Evolutionary conservation across 2,888 invertebrate genomes (phyloP), one percentile per base, ranked within the genome.

Genomic region (Diplazon laetatorius): DNA sequence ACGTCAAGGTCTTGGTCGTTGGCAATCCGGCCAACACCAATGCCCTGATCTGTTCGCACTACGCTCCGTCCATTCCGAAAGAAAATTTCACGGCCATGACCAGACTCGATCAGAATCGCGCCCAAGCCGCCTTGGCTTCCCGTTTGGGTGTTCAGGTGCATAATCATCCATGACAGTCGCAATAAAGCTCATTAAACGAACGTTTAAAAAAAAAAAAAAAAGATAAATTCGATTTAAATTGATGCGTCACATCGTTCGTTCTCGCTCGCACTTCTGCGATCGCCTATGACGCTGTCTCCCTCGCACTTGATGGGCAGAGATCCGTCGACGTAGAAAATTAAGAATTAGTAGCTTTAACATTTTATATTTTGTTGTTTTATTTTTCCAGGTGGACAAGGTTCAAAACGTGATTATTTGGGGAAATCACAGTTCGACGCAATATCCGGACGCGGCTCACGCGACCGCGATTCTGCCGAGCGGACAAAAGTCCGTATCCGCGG

Each of bases 11-110:
- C 77, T 93, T 99, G 52, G 99, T 99, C 42, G 99, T 99, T 84
- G 99, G 99, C 48, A 99, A 99, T 91, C 99, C 99, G 63, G 99
- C 99, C 16, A 99, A 99, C 91, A 99, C 99, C 2, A 99, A 99
- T 92, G 99, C 99, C 10, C 92, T 97, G 62, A 97, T 99, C 84
- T 98, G 98, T 91, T 96, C 97, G 10, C 97, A 97, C 89, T 99
- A 98, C 90, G 98, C 98, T 25, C 98, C 98, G 12, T 96, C 97
- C 20, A 99, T 99, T 88, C 98, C 99, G 16, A 95, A 95, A 85
- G 96, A 97, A 90, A 99, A 99, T 92, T 99, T 99, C 91, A 96
- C 97, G 44, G 99, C 99, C 9, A 98, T 99, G 97, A 99, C 99
- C 0, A 94, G 99, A 80, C 93, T 99, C 63, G 99, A 99, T 92